Conservation (phyloP, 2,797 vertebrate species). For the Amblyopsis hoosieri region DNA sequence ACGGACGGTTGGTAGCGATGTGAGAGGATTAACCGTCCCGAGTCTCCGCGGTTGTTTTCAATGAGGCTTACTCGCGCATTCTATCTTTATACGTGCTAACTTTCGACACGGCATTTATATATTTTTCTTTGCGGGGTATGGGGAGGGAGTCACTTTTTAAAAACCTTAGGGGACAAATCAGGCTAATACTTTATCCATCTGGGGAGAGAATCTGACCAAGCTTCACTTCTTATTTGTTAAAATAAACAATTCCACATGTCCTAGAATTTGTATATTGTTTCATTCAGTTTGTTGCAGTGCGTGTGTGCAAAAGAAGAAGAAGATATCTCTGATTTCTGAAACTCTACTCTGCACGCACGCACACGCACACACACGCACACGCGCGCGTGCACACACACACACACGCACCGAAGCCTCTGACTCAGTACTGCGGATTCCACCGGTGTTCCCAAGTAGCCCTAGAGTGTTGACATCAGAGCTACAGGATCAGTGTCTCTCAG, state of each 20-base stretch:
- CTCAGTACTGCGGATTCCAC: slow-evolving; percentile 63
- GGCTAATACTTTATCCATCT: slow-evolving; percentile 1
- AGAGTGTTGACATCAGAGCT: slow-evolving; percentile 73
- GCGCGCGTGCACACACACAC: background rate
- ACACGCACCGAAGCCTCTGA: slow-evolving; percentile 38
- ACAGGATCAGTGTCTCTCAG: slow-evolving; percentile 65
- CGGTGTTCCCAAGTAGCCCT: slow-evolving; percentile 61
- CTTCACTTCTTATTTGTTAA: slow-evolving; percentile 12
- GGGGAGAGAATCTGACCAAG: slow-evolving; percentile 1
- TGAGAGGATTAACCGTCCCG: slow-evolving; percentile 7
- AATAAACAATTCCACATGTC: slow-evolving; percentile 13
- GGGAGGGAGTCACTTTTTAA: too few relatives aligned
- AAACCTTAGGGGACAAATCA: too few relatives aligned
- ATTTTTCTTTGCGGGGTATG: background rate
- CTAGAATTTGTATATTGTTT: slow-evolving; percentile 12
- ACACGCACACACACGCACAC: background rate
- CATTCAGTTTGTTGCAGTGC: slow-evolving; percentile 7
- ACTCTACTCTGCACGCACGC: background rate
- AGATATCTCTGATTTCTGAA: slow-evolving; percentile 10
- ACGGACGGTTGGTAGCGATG: slow-evolving; percentile 35
- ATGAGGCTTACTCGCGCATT: background rate
- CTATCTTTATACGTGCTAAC: slow-evolving; percentile 10
- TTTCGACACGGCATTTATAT: background rate
- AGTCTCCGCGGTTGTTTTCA: slow-evolving; percentile 22
- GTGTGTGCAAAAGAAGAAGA: slow-evolving; percentile 3